phyloP scores from a whole-genome alignment of 2,113 vertebrate species.

The Toxostoma redivivum region DNA sequence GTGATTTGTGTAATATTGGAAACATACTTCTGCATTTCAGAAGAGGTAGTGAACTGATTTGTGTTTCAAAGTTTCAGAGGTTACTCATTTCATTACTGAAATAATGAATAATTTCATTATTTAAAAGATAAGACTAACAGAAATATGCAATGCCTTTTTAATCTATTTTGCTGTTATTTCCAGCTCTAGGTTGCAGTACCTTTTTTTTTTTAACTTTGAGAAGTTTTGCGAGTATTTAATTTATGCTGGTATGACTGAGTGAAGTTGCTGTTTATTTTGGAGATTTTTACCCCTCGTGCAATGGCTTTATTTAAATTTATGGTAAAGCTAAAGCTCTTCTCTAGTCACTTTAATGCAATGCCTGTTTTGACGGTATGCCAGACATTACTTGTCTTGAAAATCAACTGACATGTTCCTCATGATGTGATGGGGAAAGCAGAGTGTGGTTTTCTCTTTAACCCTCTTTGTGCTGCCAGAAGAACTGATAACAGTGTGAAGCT shows the following conservation, averaged over 20 bases:
- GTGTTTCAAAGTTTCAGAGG: background rate
- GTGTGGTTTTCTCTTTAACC: background rate
- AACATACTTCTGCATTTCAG: slow-evolving; percentile 15
- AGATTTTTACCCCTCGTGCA: background rate
- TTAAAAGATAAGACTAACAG: background rate
- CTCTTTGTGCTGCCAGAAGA: background rate
- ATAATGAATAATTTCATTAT: background rate
- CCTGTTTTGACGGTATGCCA: background rate
- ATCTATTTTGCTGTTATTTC: background rate
- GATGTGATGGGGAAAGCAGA: background rate
- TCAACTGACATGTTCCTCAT: background rate
- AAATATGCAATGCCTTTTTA: background rate
- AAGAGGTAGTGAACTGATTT: background rate
- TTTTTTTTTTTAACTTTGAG: background rate
- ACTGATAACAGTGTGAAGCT: background rate
- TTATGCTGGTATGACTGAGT: background rate
- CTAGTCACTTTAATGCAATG: background rate
- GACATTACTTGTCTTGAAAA: background rate
- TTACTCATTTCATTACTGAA: background rate
- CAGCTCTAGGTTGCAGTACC: background rate
- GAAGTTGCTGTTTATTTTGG: background rate
- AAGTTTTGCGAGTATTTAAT: background rate
- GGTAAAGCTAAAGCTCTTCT: background rate
- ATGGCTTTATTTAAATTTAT: background rate
- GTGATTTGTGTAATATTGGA: slow-evolving; percentile 1